Evolutionary conservation across 2,888 invertebrate species (phyloP).

Genomic region (Halocaridina rubra): DNA sequence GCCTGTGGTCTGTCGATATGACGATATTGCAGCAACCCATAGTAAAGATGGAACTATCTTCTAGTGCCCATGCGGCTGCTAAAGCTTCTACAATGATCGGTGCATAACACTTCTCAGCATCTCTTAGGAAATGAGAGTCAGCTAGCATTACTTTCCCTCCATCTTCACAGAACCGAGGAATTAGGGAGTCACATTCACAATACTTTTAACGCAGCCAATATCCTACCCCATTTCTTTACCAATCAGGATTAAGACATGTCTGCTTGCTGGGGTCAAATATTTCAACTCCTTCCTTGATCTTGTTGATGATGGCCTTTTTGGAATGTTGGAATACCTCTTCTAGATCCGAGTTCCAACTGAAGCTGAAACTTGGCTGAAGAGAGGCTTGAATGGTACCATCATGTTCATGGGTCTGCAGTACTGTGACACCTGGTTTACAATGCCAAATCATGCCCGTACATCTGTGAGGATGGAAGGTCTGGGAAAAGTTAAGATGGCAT

Average conservation of each 20-base stretch:
- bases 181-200: neutral
- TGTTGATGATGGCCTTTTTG: too few species aligned
- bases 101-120: neutral
- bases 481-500: neutral
- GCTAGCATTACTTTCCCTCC: conserved; percentile 15
- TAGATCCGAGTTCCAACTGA: neutral
- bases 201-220: neutral
- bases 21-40: conserved; percentile 12
- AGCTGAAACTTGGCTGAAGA: conserved; percentile 16
- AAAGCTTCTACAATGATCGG: conserved; percentile 19
- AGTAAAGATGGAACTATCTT: too few species aligned
- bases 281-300: too few species aligned
- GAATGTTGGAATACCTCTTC: too few species aligned
- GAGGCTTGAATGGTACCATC: conserved; percentile 37
- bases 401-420: conserved; percentile 1
- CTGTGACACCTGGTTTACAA: conserved; percentile 31
- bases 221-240: neutral
- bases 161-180: neutral
- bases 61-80: conserved; percentile 17
- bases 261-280: too few species aligned
- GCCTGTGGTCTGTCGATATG: neutral
- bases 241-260: conserved; percentile 15
- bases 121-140: too few species aligned
- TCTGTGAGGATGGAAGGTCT: conserved; percentile 4
- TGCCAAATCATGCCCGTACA: conserved; percentile 10